phyloP scores from a whole-genome alignment of 2,888 invertebrate species.

The Drosophila gaucha region DNA sequence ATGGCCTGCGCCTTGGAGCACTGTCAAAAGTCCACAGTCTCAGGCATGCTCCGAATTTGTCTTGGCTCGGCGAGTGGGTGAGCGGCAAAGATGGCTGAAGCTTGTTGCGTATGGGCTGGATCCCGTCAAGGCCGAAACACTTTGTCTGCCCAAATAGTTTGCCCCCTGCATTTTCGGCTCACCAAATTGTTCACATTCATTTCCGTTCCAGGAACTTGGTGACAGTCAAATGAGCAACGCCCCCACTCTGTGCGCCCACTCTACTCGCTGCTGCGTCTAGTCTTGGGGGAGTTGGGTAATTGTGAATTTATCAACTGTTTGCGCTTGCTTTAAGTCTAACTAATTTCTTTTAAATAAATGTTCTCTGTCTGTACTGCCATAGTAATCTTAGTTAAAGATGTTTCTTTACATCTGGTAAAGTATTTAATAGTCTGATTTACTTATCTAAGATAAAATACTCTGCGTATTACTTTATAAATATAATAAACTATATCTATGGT shows the following conservation, averaged over 20 bases:
- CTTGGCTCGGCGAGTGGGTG: not conserved
- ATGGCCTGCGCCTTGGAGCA: constrained; percentile 19
- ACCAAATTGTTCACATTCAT: constrained; percentile 64
- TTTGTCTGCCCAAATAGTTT: constrained; percentile 40
- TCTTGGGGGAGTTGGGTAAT: constrained; percentile 16
- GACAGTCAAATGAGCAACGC: constrained; percentile 32
- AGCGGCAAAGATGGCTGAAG: not conserved
- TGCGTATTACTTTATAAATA: too few species aligned
- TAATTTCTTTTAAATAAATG: constrained; percentile 4
- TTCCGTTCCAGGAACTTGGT: constrained; percentile 42
- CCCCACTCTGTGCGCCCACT: not conserved
- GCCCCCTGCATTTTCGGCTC: constrained; percentile 23
- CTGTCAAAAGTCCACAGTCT: constrained; percentile 26
- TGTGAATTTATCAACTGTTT: constrained; percentile 24
- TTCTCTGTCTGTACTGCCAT: not conserved
- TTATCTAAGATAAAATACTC: too few species aligned
- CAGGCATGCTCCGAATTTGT: constrained; percentile 32
- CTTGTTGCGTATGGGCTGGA: constrained; percentile 34
- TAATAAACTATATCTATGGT: too few species aligned
- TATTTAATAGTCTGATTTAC: too few species aligned
- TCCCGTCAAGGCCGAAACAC: constrained; percentile 10
- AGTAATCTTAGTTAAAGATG: not conserved
- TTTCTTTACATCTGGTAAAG: too few species aligned
- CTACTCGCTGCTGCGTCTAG: not conserved
- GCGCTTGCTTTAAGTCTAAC: not conserved